These are phyloP conservation scores for Halisarca cf. caerulea DNA, from an alignment of 37 sponge, comb jelly and placozoan species.

Conservation along the genomic window DNA sequence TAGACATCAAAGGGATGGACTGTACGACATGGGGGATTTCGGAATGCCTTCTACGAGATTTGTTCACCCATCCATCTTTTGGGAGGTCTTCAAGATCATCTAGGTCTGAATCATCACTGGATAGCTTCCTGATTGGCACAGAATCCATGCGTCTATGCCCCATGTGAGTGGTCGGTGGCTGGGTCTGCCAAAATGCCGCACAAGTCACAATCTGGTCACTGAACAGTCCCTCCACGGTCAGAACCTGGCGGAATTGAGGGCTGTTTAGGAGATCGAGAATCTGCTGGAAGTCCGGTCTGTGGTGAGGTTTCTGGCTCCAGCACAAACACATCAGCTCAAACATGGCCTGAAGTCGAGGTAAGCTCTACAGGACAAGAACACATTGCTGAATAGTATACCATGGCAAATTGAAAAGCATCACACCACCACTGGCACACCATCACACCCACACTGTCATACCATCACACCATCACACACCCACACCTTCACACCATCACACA, in stretches of 20 bases:
- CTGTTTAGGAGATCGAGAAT: slow-evolving; percentile 37
- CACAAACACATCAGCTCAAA: slow-evolving; percentile 90
- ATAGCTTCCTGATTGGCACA: no score
- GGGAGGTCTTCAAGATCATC: no score
- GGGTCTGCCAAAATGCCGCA: slow-evolving; percentile 6
- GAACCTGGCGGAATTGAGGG: slow-evolving; percentile 32
- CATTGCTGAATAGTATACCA: background rate
- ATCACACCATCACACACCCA: background rate
- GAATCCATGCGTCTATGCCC: background rate
- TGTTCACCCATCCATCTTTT: background rate
- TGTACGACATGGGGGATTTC: no score
- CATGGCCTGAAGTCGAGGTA: slow-evolving; percentile 47
- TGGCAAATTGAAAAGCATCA: background rate
- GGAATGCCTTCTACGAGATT: background rate
- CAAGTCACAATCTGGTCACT: slow-evolving; percentile 17
- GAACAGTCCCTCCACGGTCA: slow-evolving; percentile 1
- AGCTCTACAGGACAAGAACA: slow-evolving; percentile 20
- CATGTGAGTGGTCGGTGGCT: background rate
- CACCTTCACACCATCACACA: background rate
- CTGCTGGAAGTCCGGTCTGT: slow-evolving; percentile 63
- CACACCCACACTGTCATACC: background rate
- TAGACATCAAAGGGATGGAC: background rate
- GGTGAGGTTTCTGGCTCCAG: slow-evolving; percentile 74
- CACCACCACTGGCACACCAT: background rate
- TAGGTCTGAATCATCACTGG: no score